Base-by-base conservation (phyloP, 2,888 invertebrate species). In the Ligdia adustata region DNA sequence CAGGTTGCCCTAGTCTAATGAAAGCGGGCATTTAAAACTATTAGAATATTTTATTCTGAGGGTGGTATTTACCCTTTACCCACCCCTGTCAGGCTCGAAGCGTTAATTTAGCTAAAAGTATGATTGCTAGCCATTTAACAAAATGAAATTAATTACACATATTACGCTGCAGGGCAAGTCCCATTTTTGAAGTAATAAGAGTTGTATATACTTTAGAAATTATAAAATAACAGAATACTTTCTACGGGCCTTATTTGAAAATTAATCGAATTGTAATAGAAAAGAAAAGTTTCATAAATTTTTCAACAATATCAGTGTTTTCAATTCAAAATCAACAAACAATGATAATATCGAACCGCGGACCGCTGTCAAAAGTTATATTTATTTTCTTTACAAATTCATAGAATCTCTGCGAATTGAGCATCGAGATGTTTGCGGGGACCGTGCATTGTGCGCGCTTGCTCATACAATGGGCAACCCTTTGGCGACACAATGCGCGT, bases 341-440 rank as follows among this genome's bases (percentile, higher is more conserved):
- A 87, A 77, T 73, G 85, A 85, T 87, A 79, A 70, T 69, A 87
- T 85, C 83, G 76, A 79, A 72, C 74, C 76, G 67, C 71, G 71
- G 75, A 77, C 73, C 80, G 81, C 84, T 89, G 89, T 89, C 90
- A 88, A 77, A 89, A 88, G 87, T 87, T 86, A 86, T 89, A 88
- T 90, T 89, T 89, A 89, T 90, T 87, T 88, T 89, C 88, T 87
- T 89, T 89, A 81, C 68, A 86, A 88, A 87, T 89, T 84, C 85
- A 88, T 82, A 83, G 88, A 88, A 89, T 78, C 75, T 62, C 67
- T 81, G 83, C 84, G 81, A 88, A 88, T 84, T 76, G 69, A 73
- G 73, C 68, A 79, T 82, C 77, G 80, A 83, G 83, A 80, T 85
- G 83, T 88, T 86, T 86, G 87, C 77, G 78, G 78, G 76, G 68